Percentiles rank a stretch among this genome's conserved stretches.
phyloP scores from a whole-genome alignment of 2,113 vertebrate genomes.

The Hemiscyllium ocellatum region DNA sequence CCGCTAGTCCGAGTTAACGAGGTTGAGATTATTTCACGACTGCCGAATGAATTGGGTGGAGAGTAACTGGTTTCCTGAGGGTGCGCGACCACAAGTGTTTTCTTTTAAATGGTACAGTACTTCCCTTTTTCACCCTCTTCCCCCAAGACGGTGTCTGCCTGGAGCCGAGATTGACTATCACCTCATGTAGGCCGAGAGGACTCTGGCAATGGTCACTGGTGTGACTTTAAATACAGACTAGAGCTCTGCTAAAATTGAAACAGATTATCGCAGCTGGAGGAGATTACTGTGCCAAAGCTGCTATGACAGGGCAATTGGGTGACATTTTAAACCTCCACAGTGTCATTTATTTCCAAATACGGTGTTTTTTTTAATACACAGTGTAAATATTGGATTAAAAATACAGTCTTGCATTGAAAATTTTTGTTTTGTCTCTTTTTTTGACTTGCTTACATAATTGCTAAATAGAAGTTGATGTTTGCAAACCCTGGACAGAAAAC shows the following conservation, averaged over 20 bases:
- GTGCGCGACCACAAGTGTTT: neutral
- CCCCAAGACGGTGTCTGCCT: neutral
- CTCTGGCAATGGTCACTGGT: neutral
- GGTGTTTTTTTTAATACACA: too few species aligned
- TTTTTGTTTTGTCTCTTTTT: neutral
- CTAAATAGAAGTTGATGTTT: neutral
- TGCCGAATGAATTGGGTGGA: neutral
- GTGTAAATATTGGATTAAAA: neutral
- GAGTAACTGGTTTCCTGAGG: neutral
- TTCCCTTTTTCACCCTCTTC: neutral
- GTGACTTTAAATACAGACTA: neutral
- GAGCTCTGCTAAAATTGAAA: neutral
- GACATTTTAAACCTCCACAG: neutral
- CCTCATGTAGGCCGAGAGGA: too few species aligned
- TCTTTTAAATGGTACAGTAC: neutral
- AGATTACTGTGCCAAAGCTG: neutral
- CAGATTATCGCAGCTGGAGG: neutral
- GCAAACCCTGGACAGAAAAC: neutral
- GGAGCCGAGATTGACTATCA: neutral
- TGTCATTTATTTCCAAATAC: neutral
- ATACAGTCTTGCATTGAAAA: neutral
- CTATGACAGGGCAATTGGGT: neutral
- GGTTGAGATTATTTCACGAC: neutral
- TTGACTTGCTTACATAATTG: neutral
- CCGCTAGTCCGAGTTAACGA: neutral